These are phyloP conservation scores for Ichneumoninae sp. DNA, from an alignment of 2,888 invertebrate genomes.

Conservation along the genomic window DNA sequence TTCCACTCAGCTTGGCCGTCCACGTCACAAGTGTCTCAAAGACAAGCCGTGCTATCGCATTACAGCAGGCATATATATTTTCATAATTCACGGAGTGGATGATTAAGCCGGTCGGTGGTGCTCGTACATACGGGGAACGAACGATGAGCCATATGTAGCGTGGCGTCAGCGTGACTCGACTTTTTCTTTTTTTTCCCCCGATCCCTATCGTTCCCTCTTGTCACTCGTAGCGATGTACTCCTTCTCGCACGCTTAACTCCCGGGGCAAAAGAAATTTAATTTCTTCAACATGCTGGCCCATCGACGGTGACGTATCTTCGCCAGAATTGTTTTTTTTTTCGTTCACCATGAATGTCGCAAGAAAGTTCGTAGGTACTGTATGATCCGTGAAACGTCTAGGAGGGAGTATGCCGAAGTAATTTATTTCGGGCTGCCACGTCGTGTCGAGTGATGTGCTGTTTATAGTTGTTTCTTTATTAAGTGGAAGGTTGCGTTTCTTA, in stretches of 20 bases:
- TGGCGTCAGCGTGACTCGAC: constrained; percentile 66
- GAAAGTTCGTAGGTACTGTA: not conserved
- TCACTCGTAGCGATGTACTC: constrained; percentile 32
- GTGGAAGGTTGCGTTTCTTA: not conserved
- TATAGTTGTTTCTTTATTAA: not conserved
- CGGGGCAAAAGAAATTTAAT: constrained; percentile 73
- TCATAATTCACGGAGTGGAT: constrained; percentile 38
- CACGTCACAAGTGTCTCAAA: not conserved
- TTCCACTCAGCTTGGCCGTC: not conserved
- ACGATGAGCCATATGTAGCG: constrained; percentile 67
- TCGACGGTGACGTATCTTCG: constrained; percentile 71
- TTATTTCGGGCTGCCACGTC: not conserved
- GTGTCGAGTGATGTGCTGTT: not conserved
- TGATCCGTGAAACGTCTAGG: not conserved
- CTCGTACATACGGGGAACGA: constrained; percentile 42
- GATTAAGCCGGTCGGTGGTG: constrained; percentile 53
- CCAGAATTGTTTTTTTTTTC: constrained; percentile 31
- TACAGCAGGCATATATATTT: not conserved
- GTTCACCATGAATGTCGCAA: constrained; percentile 6
- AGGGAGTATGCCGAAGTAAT: not conserved
- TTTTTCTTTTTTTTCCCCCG: constrained; percentile 40
- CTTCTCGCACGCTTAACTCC: constrained; percentile 31
- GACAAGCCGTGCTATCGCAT: not conserved
- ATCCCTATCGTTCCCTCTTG: constrained; percentile 36
- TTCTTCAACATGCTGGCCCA: constrained; percentile 79